Conservation (phyloP, 2,113 vertebrate genomes). For the Syngnathus floridae region DNA sequence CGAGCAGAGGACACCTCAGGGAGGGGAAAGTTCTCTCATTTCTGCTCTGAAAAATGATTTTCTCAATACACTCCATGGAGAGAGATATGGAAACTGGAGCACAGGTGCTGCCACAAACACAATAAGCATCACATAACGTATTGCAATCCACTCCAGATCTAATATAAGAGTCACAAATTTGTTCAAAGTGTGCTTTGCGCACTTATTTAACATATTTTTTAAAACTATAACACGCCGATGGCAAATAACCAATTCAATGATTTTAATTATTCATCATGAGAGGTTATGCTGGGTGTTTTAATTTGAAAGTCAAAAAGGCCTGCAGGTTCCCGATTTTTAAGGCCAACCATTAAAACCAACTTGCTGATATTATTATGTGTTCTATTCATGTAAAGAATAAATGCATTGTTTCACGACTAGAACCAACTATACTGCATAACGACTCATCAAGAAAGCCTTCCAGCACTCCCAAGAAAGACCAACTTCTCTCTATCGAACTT, state of each 20-base stretch:
- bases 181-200: slow-evolving; percentile 25
- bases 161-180: slow-evolving; percentile 19
- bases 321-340: no score
- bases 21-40: slow-evolving; percentile 37
- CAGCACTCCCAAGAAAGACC: no score
- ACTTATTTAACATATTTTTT: slow-evolving; percentile 2
- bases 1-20: slow-evolving; percentile 46
- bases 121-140: slow-evolving; percentile 36
- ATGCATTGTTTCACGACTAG: not conserved
- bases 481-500: no score
- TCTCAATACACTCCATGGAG: slow-evolving; percentile 38
- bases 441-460: not conserved
- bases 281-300: not conserved
- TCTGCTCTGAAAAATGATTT: slow-evolving; percentile 51
- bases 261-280: not conserved
- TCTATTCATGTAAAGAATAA: not conserved
- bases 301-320: not conserved
- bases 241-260: slow-evolving; percentile 14
- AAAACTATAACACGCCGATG: slow-evolving; percentile 10
- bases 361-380: not conserved
- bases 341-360: not conserved
- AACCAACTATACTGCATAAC: not conserved
- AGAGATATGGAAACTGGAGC: slow-evolving; percentile 50
- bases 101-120: slow-evolving; percentile 43
- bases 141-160: slow-evolving; percentile 22